Conservation (phyloP, 2,113 vertebrate species). For the Neodontobutis hainanensis region DNA sequence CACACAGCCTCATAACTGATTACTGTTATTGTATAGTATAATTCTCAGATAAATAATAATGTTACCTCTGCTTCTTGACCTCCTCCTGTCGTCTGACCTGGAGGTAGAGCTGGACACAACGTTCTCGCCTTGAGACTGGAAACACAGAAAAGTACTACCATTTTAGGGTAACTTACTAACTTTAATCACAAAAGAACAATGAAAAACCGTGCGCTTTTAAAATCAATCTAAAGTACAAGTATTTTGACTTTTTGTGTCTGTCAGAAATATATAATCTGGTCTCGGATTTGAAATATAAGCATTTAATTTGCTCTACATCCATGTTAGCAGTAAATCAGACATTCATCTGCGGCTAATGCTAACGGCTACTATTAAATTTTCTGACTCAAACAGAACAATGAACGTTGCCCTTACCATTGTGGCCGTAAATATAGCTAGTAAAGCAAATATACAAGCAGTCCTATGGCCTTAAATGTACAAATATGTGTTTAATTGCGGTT, state of each 20-base stretch:
- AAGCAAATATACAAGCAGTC: not conserved
- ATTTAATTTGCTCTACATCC: no score
- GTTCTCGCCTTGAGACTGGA: constrained; percentile 69
- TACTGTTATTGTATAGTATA: no score
- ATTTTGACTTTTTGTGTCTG: no score
- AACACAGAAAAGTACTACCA: not conserved
- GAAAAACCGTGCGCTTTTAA: no score
- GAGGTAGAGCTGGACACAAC: constrained; percentile 69
- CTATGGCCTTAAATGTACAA: not conserved
- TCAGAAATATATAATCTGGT: no score
- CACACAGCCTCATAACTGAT: no score
- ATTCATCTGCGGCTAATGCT: not conserved
- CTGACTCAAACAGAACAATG: accelerated
- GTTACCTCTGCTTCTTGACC: constrained; percentile 71
- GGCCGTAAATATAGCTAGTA: not conserved
- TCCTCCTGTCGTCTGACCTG: constrained; percentile 63
- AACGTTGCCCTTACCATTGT: constrained; percentile 65
- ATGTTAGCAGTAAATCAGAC: no score
- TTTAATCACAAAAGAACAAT: no score
- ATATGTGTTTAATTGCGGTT: constrained; percentile 5
- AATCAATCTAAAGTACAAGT: no score
- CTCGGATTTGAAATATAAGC: no score
- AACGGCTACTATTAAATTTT: not conserved
- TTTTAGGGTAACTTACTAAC: no score
- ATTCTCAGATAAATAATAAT: not conserved